Evolutionary conservation across 1,140 invertebrate genomes (phyloP), one percentile per base, ranked within the genome.

Genomic region (Delia radicum): DNA sequence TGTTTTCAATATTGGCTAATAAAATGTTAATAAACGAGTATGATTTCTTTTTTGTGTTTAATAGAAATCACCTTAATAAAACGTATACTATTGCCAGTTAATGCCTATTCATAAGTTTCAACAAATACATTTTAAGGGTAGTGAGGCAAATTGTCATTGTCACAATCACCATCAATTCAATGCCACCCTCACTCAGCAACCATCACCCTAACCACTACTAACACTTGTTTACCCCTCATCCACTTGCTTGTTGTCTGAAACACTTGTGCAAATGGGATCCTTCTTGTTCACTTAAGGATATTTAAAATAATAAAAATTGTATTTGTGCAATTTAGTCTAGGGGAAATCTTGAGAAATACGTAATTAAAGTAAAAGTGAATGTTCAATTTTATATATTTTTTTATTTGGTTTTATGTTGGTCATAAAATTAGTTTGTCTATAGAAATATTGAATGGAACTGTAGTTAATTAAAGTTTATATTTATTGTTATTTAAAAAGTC

Each of bases 61-160:
- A 55, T 33, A 33, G 6, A 33, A 24, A 33, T 37, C 29, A 69
- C 65, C 65, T 69, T 69, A 21, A 24, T 18, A 18, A 33, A 31
- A 37, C 65, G n/a, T 33, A 33, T 31, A 33, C n/a, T 69, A 24
- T 69, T 33, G 65, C 33, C 29, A 37, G 29, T 69, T 21, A 69
- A 69, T 69, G 65, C n/a, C 65, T 21, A 69, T 69, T 69, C n/a
- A 69, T 21, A 69, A 21, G 29, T 21, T 21, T 69, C 29, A 33
- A 69, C 29, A 69, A 33, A 69, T 69, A 33, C 29, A 69, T 33
- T 69, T 69, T 69, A 21, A 69, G 65, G 65, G 65, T 69, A 33
- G 65, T 69, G 29, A 33, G 65, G 65, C 24, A 33, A 69, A 69
- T 33, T 37, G 65, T 21, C 29, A 33, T 69, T 24, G 65, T 33